These are phyloP conservation scores for Cepaea nemoralis DNA, from an alignment of 1,140 invertebrate genomes.

Conservation along the genomic window DNA sequence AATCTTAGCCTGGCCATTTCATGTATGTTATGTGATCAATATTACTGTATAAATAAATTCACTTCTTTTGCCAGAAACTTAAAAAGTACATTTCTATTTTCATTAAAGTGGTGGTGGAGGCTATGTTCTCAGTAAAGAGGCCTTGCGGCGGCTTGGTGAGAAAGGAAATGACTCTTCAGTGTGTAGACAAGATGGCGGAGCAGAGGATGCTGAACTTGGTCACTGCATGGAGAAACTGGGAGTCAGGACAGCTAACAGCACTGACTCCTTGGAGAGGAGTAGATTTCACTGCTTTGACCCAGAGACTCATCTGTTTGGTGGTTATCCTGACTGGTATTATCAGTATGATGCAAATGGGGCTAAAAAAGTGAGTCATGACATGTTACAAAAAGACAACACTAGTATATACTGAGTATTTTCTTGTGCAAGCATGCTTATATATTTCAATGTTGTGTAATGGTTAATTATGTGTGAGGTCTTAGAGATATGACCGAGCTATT, in stretches of 20 bases:
- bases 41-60: neutral
- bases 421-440: no score
- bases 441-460: no score
- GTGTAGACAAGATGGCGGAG: slow-evolving; percentile 77
- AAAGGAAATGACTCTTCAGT: slow-evolving; percentile 75
- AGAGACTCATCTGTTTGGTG: slow-evolving; percentile 70
- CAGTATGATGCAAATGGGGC: slow-evolving; percentile 58
- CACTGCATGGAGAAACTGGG: slow-evolving; percentile 89
- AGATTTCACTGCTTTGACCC: slow-evolving; percentile 89
- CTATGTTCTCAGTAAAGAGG: slow-evolving; percentile 84
- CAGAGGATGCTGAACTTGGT: slow-evolving; percentile 94
- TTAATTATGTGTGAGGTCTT: no score
- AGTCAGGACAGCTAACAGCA: slow-evolving; percentile 87
- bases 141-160: slow-evolving; percentile 47
- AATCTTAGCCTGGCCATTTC: no score
- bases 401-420: no score
- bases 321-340: slow-evolving; percentile 64
- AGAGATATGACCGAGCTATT: no score
- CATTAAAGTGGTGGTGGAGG: slow-evolving; percentile 72
- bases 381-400: no score
- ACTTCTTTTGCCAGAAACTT: slow-evolving; percentile 84
- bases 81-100: slow-evolving; percentile 75
- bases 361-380: slow-evolving; percentile 53
- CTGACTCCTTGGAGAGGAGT: slow-evolving; percentile 85
- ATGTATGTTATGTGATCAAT: slow-evolving; percentile 72